These are phyloP conservation scores for Copidosoma floridanum DNA, from an alignment of 1,140 invertebrate genomes.

Conservation along the genomic window DNA sequence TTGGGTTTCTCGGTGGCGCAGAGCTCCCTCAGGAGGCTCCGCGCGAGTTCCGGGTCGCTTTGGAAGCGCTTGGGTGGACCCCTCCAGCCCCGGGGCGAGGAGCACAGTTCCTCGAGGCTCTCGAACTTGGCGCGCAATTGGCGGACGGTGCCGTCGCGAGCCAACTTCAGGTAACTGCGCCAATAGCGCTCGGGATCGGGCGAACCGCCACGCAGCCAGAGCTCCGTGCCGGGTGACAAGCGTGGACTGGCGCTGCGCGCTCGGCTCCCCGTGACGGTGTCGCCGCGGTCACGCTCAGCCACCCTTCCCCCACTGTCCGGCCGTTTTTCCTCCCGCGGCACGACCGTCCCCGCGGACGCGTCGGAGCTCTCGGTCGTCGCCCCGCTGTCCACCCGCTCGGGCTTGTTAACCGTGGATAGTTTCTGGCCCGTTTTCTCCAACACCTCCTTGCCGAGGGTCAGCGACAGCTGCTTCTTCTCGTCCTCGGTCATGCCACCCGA, in stretches of 20 bases:
- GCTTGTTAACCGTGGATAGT: slow-evolving; percentile 53
- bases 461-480: slow-evolving; percentile 71
- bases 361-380: slow-evolving; percentile 67
- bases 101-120: slow-evolving; percentile 58
- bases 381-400: slow-evolving; percentile 63
- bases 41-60: slow-evolving; percentile 75
- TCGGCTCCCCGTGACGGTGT: slow-evolving; percentile 44
- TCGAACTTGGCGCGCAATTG: slow-evolving; percentile 75
- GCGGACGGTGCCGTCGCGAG: slow-evolving; percentile 72
- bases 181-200: slow-evolving; percentile 69
- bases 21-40: slow-evolving; percentile 57
- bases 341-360: slow-evolving; percentile 66
- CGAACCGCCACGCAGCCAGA: slow-evolving; percentile 65
- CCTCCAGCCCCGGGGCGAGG: slow-evolving; percentile 24
- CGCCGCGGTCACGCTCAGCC: too few relatives aligned
- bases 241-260: slow-evolving; percentile 50
- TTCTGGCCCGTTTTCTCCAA: slow-evolving; percentile 62
- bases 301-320: too few relatives aligned
- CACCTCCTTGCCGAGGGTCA: slow-evolving; percentile 71
- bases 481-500: slow-evolving; percentile 56
- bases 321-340: too few relatives aligned
- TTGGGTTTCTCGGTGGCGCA: slow-evolving; percentile 49
- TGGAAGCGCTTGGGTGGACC: slow-evolving; percentile 62
- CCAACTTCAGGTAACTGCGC: slow-evolving; percentile 67
- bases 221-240: slow-evolving; percentile 56